A percentile compares a stretch with the other conserved stretches of the same genome.
These are phyloP conservation scores for Amblyopsis rosae DNA, from an alignment of 2,113 vertebrate species.

Conservation along the genomic window DNA sequence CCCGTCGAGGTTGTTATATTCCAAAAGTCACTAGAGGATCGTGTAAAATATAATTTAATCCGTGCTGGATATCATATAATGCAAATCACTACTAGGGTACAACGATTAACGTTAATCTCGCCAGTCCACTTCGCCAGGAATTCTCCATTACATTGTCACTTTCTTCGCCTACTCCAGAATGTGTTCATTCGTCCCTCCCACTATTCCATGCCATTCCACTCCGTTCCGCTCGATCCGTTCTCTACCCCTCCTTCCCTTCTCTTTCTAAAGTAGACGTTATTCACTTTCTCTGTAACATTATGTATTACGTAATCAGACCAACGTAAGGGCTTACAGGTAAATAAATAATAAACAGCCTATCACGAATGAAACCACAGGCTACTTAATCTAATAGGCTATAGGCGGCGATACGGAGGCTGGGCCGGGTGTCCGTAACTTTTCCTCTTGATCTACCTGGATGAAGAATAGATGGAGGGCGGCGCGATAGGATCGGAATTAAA, in stretches of 20 bases:
- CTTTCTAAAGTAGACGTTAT: background rate
- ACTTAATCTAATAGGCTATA: too few relatives aligned
- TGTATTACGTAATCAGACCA: background rate
- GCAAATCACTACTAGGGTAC: too few relatives aligned
- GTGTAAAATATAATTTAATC: background rate
- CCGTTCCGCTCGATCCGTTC: background rate
- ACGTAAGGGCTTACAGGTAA: too few relatives aligned
- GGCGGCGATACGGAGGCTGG: too few relatives aligned
- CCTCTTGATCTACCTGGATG: too few relatives aligned
- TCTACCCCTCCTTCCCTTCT: background rate
- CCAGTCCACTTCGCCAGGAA: constrained; percentile 39
- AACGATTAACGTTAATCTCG: background rate
- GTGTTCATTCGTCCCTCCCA: background rate
- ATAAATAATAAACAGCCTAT: too few relatives aligned
- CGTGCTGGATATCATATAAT: too few relatives aligned
- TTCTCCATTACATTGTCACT: constrained; percentile 31
- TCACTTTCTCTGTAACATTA: too few relatives aligned
- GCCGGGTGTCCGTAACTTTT: too few relatives aligned
- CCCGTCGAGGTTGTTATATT: background rate
- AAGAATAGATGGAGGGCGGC: too few relatives aligned
- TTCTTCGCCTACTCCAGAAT: constrained; percentile 5
- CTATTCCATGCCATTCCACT: background rate
- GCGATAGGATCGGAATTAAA: too few relatives aligned
- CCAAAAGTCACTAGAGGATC: constrained; percentile 11
- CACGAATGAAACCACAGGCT: too few relatives aligned